Conservation (phyloP, 2,888 invertebrate genomes). For the Phania funesta region DNA sequence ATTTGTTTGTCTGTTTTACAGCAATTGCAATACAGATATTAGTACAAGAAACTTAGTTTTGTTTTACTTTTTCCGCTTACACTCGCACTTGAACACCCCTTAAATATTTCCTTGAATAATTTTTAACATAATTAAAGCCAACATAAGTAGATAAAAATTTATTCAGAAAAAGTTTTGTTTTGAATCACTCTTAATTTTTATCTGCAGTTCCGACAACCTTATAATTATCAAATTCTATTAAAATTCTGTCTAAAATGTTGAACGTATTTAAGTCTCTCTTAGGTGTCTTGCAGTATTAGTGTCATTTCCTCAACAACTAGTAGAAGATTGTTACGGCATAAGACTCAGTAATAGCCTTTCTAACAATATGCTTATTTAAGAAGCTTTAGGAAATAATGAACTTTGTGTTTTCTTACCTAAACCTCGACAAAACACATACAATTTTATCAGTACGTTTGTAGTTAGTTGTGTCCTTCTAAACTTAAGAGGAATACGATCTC, state of each 20-base stretch:
- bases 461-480: neutral
- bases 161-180: no score
- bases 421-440: neutral
- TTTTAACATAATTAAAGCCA: no score
- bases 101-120: no score
- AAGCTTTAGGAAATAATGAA: slow-evolving; percentile 40
- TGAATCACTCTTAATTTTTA: no score
- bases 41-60: no score
- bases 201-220: no score
- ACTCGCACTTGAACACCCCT: no score
- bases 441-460: neutral
- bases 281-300: neutral
- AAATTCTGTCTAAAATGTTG: neutral
- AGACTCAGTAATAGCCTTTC: slow-evolving; percentile 31
- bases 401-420: neutral
- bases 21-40: no score
- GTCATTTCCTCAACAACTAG: slow-evolving; percentile 24
- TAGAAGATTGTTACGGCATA: slow-evolving; percentile 18
- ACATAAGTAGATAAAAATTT: no score
- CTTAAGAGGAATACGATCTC: slow-evolving; percentile 6
- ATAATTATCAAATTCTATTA: neutral
- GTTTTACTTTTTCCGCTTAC: no score
- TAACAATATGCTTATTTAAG: slow-evolving; percentile 56
- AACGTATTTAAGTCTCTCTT: neutral
- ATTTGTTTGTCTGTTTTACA: no score